These are phyloP conservation scores for Brachionichthys hirsutus DNA, from an alignment of 2,113 vertebrate genomes.

Conservation along the genomic window DNA sequence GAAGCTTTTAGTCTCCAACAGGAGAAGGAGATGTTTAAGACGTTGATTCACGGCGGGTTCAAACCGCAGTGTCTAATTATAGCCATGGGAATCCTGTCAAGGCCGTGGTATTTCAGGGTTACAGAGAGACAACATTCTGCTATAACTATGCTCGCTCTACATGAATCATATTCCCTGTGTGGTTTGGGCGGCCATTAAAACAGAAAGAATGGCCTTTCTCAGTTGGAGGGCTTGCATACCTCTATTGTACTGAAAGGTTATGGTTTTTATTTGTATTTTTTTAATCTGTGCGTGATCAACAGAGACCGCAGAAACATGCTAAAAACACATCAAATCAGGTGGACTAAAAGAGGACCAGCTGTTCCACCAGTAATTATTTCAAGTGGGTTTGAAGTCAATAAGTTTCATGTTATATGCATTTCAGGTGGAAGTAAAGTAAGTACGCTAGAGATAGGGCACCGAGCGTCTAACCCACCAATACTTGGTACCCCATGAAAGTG, in stretches of 20 bases:
- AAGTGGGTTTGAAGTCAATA: slow-evolving; percentile 17
- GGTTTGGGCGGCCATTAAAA: slow-evolving; percentile 75
- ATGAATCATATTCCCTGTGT: slow-evolving; percentile 73
- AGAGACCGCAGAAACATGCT: slow-evolving; percentile 18
- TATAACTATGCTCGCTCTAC: slow-evolving; percentile 70
- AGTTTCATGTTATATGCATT: slow-evolving; percentile 26
- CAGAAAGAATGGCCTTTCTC: slow-evolving; percentile 72
- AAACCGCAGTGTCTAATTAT: slow-evolving; percentile 73
- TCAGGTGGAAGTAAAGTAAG: slow-evolving; percentile 39
- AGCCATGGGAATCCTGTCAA: slow-evolving; percentile 73
- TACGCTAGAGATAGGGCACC: slow-evolving; percentile 46
- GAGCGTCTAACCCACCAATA: slow-evolving; percentile 45
- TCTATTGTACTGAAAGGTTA: slow-evolving; percentile 63
- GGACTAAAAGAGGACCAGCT: slow-evolving; percentile 11
- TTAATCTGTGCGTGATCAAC: slow-evolving; percentile 44
- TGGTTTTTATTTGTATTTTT: slow-evolving; percentile 31
- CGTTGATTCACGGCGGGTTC: slow-evolving; percentile 75
- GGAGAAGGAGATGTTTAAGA: slow-evolving; percentile 68
- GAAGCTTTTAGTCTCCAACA: slow-evolving; percentile 58
- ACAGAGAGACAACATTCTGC: slow-evolving; percentile 65
- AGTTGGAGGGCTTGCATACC: slow-evolving; percentile 57
- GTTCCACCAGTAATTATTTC: slow-evolving; percentile 31
- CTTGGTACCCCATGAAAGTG: slow-evolving; percentile 71
- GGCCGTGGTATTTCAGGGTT: slow-evolving; percentile 66
- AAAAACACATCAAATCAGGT: slow-evolving; percentile 27